These are phyloP conservation scores for Mantis religiosa DNA, from an alignment of 2,888 invertebrate species.

Conservation along the genomic window DNA sequence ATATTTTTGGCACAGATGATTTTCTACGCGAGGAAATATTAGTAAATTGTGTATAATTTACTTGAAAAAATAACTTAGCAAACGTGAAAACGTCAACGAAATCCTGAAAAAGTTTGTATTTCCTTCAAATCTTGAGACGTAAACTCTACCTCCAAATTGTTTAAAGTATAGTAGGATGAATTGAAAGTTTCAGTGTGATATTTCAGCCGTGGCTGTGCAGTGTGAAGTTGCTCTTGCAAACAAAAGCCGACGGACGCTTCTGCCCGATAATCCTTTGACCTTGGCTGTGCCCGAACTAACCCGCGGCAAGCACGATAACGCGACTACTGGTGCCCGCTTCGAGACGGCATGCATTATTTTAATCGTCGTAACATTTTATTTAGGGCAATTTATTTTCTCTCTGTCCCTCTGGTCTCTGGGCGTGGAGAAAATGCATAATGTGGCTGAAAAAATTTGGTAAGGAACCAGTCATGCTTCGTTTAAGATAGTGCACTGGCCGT, in stretches of 20 bases:
- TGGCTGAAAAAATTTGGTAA: neutral
- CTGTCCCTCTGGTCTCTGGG: neutral
- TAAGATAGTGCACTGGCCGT: neutral
- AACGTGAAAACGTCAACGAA: no score
- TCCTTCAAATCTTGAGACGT: no score
- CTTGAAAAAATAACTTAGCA: no score
- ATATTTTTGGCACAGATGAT: no score
- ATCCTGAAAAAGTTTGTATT: no score
- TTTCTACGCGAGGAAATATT: no score
- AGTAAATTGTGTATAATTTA: no score
- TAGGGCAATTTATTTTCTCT: neutral
- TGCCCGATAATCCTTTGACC: neutral
- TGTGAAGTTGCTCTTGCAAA: neutral
- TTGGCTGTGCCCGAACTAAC: neutral
- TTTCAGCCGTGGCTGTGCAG: neutral
- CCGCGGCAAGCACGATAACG: neutral
- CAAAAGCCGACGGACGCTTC: neutral
- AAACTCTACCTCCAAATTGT: no score
- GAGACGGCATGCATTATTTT: neutral
- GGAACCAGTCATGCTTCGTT: neutral
- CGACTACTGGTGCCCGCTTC: neutral
- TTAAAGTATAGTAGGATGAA: no score
- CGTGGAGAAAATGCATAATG: neutral
- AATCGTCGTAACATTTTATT: neutral
- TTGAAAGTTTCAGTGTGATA: no score